Evolutionary conservation across 2,888 invertebrate genomes (phyloP).

Genomic region (Drosophila niveifrons): DNA sequence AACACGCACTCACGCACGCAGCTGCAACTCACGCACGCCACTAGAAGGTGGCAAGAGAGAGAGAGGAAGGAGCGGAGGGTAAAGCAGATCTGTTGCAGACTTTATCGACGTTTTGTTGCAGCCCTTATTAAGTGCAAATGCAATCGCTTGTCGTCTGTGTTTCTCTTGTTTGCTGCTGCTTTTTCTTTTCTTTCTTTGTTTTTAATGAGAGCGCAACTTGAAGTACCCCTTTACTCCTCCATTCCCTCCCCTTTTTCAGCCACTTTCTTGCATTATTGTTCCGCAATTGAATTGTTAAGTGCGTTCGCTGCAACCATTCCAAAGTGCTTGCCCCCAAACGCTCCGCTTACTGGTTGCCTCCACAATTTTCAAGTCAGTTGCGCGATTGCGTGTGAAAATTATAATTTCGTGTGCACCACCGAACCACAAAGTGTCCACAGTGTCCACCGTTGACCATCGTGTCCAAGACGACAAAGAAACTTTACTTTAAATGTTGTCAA

Average conservation of each 20-base stretch:
- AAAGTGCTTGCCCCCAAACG: constrained; percentile 4
- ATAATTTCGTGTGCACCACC: constrained; percentile 74
- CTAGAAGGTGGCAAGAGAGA: background rate
- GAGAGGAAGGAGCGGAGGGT: background rate
- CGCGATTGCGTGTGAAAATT: constrained; percentile 83
- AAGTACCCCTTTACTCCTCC: constrained; percentile 34
- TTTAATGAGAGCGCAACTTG: constrained; percentile 52
- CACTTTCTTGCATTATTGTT: constrained; percentile 49
- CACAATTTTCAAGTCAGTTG: background rate
- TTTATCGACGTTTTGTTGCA: constrained; percentile 67
- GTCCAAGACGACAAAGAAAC: constrained; percentile 39
- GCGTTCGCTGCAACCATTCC: constrained; percentile 50
- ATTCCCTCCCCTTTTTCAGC: background rate
- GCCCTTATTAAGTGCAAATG: constrained; percentile 76
- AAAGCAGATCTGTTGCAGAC: constrained; percentile 37
- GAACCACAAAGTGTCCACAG: constrained; percentile 22
- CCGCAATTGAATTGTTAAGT: constrained; percentile 81
- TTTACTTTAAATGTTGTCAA: constrained; percentile 69
- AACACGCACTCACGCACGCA: constrained; percentile 53
- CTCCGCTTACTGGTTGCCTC: constrained; percentile 1
- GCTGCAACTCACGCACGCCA: constrained; percentile 28
- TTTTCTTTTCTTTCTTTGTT: constrained; percentile 20
- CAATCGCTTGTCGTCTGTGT: constrained; percentile 48
- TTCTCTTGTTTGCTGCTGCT: constrained; percentile 1
- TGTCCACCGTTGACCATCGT: constrained; percentile 36